These are phyloP conservation scores for Peromyscus eremicus DNA, from an alignment of 2,797 vertebrate species.

Conservation along the genomic window DNA sequence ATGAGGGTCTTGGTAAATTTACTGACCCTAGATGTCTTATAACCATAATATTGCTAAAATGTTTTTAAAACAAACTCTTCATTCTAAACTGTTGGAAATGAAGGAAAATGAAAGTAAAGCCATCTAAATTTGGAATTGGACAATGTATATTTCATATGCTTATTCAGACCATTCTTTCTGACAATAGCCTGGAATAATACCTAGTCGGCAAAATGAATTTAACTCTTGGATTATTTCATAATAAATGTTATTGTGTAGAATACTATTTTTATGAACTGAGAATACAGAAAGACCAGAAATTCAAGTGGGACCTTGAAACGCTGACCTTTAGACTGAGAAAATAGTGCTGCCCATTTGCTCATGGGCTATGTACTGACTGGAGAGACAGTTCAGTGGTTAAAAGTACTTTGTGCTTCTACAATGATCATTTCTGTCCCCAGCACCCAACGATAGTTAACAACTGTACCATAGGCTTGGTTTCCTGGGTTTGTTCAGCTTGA, in stretches of 20 bases:
- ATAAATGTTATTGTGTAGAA: background rate
- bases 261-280: background rate
- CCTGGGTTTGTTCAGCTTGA: background rate
- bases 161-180: constrained; percentile 50
- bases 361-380: background rate
- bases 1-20: constrained; percentile 61
- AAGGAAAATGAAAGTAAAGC: constrained; percentile 9
- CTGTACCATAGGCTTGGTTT: background rate
- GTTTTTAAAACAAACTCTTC: constrained; percentile 71
- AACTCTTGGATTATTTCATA: background rate
- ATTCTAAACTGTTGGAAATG: constrained; percentile 58
- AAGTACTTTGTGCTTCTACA: background rate
- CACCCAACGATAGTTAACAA: background rate
- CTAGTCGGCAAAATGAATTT: background rate
- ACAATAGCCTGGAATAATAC: background rate
- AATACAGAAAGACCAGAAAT: background rate
- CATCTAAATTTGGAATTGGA: constrained; percentile 56
- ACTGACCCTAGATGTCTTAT: constrained; percentile 67
- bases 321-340: background rate
- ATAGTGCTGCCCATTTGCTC: rapidly evolving
- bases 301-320: background rate
- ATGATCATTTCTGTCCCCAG: too few relatives aligned
- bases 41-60: constrained; percentile 55
- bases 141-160: constrained; percentile 70
- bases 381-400: background rate